Evolutionary conservation across 2,113 vertebrate genomes (phyloP).

Genomic region (Geothlypis trichas): DNA sequence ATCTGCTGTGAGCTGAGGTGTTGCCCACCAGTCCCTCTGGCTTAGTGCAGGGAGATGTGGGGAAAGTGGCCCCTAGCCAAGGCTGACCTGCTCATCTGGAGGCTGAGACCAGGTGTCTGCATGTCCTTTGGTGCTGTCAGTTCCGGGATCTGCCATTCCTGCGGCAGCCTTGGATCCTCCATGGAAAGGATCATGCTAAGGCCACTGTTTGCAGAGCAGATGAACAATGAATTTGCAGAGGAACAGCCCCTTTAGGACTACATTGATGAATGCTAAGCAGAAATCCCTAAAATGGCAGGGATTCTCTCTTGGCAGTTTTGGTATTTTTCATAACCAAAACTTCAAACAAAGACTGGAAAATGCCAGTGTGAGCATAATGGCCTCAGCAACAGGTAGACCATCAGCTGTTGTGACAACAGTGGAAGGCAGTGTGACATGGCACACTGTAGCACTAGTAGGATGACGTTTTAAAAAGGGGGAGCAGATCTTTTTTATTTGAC

Average conservation of each 20-base stretch:
- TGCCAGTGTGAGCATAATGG: neutral
- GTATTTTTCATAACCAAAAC: neutral
- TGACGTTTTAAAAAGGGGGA: neutral
- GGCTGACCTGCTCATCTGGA: rapidly evolving
- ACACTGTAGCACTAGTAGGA: neutral
- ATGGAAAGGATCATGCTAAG: rapidly evolving
- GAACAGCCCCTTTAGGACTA: neutral
- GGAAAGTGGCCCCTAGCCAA: neutral
- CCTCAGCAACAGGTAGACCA: rapidly evolving
- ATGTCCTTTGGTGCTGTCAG: neutral
- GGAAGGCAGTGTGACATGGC: neutral
- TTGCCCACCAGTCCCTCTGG: neutral
- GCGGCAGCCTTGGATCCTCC: neutral
- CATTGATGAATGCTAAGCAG: neutral
- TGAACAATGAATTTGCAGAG: neutral
- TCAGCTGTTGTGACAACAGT: neutral
- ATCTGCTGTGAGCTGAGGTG: too few relatives aligned
- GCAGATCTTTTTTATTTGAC: neutral
- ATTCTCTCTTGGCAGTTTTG: neutral
- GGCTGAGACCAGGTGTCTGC: rapidly evolving
- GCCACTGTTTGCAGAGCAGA: neutral
- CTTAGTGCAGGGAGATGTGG: too few relatives aligned
- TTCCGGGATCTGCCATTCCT: neutral
- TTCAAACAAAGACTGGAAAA: neutral
- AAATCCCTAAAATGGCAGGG: rapidly evolving